These are phyloP conservation scores for Cynoglossus semilaevis DNA, from an alignment of 2,113 vertebrate genomes.

Conservation along the genomic window DNA sequence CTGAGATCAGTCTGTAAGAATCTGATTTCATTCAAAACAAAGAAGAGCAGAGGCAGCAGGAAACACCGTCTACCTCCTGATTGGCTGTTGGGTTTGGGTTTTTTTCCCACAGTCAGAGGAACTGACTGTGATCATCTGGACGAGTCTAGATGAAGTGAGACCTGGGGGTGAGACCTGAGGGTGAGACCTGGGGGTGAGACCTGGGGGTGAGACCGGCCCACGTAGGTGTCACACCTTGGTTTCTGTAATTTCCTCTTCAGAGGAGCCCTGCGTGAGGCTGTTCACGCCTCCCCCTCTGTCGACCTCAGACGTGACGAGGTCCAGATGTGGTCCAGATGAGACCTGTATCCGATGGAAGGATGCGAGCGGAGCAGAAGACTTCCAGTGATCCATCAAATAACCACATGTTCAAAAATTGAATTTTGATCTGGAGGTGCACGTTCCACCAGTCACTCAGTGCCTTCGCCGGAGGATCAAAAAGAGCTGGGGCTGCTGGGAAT, in stretches of 20 bases:
- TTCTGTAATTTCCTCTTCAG: constrained; percentile 64
- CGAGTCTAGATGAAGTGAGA: constrained; percentile 44
- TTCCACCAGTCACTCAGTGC: background rate
- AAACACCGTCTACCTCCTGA: background rate
- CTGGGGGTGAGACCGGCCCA: constrained; percentile 41
- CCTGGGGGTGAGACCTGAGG: no score
- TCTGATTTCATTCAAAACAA: constrained; percentile 39
- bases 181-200: constrained; percentile 38
- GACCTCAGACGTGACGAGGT: constrained; percentile 56
- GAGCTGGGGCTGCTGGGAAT: background rate
- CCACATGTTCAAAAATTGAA: constrained; percentile 28
- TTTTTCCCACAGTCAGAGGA: background rate
- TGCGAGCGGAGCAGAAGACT: constrained; percentile 44
- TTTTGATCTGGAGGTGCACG: constrained; percentile 22
- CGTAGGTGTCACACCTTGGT: constrained; percentile 66
- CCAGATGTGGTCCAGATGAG: constrained; percentile 71
- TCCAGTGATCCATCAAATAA: constrained; percentile 49
- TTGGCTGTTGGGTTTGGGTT: background rate
- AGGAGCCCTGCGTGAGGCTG: constrained; percentile 41
- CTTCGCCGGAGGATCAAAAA: constrained; percentile 13
- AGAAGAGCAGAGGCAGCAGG: constrained; percentile 27
- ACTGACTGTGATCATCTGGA: constrained; percentile 18
- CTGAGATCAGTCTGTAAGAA: constrained; percentile 39
- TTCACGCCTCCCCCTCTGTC: constrained; percentile 48
- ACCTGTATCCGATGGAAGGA: constrained; percentile 33